A percentile compares a stretch with the other conserved stretches of the same genome.
These are phyloP conservation scores for Notothenia coriiceps DNA, from an alignment of 2,113 vertebrate genomes.

Conservation along the genomic window DNA sequence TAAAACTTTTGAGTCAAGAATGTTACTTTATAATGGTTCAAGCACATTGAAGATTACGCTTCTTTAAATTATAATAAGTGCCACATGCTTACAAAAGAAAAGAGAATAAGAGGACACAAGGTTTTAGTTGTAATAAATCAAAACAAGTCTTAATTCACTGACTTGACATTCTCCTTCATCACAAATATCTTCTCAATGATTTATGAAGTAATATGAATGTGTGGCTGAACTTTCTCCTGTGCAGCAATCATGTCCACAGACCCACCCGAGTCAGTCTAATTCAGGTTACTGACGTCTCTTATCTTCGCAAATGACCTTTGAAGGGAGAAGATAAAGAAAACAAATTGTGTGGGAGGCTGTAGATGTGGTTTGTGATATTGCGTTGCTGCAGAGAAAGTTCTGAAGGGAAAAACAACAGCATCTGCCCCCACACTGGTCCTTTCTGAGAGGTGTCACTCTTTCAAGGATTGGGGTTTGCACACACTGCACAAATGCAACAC, in stretches of 20 bases:
- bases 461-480: slow-evolving; percentile 76
- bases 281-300: slow-evolving; percentile 76
- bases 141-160: neutral
- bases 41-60: neutral
- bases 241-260: slow-evolving; percentile 38
- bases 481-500: slow-evolving; percentile 60
- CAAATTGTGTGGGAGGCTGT: slow-evolving; percentile 83
- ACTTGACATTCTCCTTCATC: neutral
- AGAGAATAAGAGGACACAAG: neutral
- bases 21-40: neutral
- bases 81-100: neutral
- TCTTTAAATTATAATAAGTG: neutral
- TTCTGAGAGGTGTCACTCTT: slow-evolving; percentile 74
- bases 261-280: slow-evolving; percentile 62
- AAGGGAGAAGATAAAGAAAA: slow-evolving; percentile 83
- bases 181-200: neutral
- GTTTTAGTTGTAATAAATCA: neutral
- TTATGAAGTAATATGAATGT: neutral
- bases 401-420: slow-evolving; percentile 61
- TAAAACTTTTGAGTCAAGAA: neutral
- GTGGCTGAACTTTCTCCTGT: slow-evolving; percentile 44
- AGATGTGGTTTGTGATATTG: slow-evolving; percentile 86
- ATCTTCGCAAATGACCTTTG: slow-evolving; percentile 85
- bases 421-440: slow-evolving; percentile 76
- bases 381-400: slow-evolving; percentile 82